phyloP scores from a whole-genome alignment of 1,140 invertebrate species.

The Heliconius hewitsoni region DNA sequence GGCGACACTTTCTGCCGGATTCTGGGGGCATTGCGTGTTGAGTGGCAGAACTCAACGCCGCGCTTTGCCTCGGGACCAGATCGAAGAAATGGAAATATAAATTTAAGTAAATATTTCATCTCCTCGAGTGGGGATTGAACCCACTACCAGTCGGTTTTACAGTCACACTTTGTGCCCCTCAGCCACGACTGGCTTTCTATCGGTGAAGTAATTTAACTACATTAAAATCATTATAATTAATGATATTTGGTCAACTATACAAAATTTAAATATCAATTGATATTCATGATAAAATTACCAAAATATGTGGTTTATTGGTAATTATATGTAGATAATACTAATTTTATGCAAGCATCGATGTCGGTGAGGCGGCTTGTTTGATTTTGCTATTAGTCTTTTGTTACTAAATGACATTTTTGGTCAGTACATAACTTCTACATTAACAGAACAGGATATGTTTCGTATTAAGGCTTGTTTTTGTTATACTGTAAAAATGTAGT shows the following conservation, averaged over 20 bases:
- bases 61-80: no score
- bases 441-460: not conserved
- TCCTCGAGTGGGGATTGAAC: no score
- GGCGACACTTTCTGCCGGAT: no score
- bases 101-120: no score
- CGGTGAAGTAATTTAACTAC: not conserved
- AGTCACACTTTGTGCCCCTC: no score
- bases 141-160: no score
- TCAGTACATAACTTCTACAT: not conserved
- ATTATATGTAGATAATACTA: not conserved
- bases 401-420: not conserved
- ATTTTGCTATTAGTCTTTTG: not conserved
- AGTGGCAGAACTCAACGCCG: no score
- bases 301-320: not conserved
- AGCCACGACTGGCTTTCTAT: not conserved
- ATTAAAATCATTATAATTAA: not conserved
- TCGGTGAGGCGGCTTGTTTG: not conserved
- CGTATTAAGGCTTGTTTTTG: not conserved
- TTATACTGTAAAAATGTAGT: not conserved
- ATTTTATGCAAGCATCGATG: conserved; percentile 11
- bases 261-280: conserved; percentile 2
- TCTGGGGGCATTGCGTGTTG: no score
- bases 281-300: not conserved
- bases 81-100: no score
- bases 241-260: not conserved